phyloP scores from a whole-genome alignment of 2,888 invertebrate genomes.

The Erebia palarica region DNA sequence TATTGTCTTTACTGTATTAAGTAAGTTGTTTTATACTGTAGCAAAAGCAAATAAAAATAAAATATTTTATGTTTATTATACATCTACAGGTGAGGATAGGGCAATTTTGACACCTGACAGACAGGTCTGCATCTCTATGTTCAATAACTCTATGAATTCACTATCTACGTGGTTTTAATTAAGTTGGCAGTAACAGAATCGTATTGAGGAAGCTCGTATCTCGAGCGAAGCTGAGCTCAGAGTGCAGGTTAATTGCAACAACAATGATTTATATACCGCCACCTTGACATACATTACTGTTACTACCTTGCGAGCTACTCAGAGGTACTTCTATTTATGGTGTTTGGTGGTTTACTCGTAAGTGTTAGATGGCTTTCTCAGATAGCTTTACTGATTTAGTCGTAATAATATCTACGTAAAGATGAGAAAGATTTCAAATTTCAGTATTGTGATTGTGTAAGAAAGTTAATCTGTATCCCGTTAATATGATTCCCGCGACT shows the following conservation, averaged over 20 bases:
- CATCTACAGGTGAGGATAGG: too few species aligned
- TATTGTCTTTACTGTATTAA: too few species aligned
- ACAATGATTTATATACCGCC: slow-evolving; percentile 54
- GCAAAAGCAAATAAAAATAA: too few species aligned
- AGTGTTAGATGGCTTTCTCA: not conserved
- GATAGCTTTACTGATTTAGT: slow-evolving; percentile 4
- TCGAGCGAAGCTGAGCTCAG: slow-evolving; percentile 24
- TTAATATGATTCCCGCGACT: too few species aligned
- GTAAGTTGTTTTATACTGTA: too few species aligned
- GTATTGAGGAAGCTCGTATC: slow-evolving; percentile 34
- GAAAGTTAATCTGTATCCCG: too few species aligned
- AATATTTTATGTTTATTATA: too few species aligned
- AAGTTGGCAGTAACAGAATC: slow-evolving; percentile 51
- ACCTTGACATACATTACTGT: slow-evolving; percentile 29
- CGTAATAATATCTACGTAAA: not conserved
- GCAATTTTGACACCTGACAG: too few species aligned
- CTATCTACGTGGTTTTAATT: slow-evolving; percentile 51
- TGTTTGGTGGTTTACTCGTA: slow-evolving; percentile 17
- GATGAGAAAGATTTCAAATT: too few species aligned
- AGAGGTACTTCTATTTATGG: slow-evolving; percentile 14
- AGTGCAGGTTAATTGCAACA: slow-evolving; percentile 42
- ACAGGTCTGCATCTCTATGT: too few species aligned
- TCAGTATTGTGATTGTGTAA: too few species aligned
- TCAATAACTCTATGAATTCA: slow-evolving; percentile 19
- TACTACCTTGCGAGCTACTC: slow-evolving; percentile 9